A percentile compares a stretch with the other conserved stretches of the same genome.
Evolutionary conservation across 2,113 vertebrate genomes (phyloP).

Genomic region (Oceanites oceanicus): DNA sequence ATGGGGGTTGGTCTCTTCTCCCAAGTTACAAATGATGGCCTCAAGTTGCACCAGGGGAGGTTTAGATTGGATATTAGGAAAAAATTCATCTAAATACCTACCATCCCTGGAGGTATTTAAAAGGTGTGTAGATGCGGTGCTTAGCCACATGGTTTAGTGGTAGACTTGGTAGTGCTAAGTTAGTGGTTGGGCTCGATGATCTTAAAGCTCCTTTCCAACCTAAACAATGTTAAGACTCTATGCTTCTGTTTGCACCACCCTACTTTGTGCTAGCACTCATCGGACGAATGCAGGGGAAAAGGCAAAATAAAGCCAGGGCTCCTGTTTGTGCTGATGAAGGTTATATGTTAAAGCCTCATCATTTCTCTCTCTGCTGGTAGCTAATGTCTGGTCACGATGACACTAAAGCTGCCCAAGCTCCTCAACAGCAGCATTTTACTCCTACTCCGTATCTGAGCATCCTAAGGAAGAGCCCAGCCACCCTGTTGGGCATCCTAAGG

Average conservation of each 20-base stretch:
- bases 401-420: not conserved
- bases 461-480: not conserved
- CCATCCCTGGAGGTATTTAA: not conserved
- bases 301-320: not conserved
- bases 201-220: not conserved
- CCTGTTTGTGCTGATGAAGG: not conserved
- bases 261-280: not conserved
- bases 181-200: not conserved
- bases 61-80: not conserved
- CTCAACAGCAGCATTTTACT: not conserved
- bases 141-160: not conserved
- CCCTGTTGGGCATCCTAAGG: fast-evolving
- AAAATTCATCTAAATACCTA: not conserved
- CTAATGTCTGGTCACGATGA: fast-evolving
- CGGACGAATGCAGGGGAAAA: fast-evolving
- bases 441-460: not conserved
- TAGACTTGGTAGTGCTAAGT: not conserved
- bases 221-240: not conserved
- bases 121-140: not conserved
- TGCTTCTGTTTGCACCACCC: not conserved
- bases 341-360: not conserved
- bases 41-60: not conserved
- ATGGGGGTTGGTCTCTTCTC: not conserved
- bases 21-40: not conserved
- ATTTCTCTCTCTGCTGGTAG: not conserved